Percentiles rank a stretch among this genome's conserved stretches.
phyloP scores from a whole-genome alignment of 2,888 invertebrate genomes.

The Pseudococcus viburni region DNA sequence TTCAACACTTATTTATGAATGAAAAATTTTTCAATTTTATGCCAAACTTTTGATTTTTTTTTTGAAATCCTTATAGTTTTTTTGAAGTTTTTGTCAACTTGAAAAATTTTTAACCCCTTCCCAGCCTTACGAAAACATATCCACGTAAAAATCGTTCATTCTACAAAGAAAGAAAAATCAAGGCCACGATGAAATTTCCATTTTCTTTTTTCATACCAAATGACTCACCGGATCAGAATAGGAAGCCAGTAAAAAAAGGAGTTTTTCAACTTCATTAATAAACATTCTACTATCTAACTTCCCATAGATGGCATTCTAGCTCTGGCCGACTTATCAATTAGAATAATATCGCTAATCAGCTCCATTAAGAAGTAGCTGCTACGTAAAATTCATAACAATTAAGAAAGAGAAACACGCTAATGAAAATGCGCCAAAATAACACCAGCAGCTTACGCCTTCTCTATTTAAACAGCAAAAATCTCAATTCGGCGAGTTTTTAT shows the following conservation, averaged over 20 bases:
- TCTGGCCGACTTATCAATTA: constrained; percentile 18
- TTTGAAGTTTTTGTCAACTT: too few species aligned
- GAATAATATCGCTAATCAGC: constrained; percentile 39
- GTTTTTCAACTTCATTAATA: constrained; percentile 3
- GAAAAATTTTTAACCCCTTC: background rate
- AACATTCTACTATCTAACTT: constrained; percentile 1
- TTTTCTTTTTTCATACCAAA: background rate
- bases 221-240: background rate
- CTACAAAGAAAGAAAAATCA: background rate
- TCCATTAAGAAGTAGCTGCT: background rate
- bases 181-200: background rate
- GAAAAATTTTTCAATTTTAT: too few species aligned
- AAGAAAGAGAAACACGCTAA: constrained; percentile 14
- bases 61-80: too few species aligned
- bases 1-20: too few species aligned
- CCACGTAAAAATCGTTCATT: too few species aligned
- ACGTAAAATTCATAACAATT: constrained; percentile 16
- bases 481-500: background rate
- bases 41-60: too few species aligned
- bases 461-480: background rate
- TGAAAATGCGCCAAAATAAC: constrained; percentile 25
- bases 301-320: background rate
- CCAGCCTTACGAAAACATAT: background rate
- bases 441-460: background rate
- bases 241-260: background rate